Conservation (phyloP, 2,797 vertebrate genomes). For the Chiroxiphia lanceolata region DNA sequence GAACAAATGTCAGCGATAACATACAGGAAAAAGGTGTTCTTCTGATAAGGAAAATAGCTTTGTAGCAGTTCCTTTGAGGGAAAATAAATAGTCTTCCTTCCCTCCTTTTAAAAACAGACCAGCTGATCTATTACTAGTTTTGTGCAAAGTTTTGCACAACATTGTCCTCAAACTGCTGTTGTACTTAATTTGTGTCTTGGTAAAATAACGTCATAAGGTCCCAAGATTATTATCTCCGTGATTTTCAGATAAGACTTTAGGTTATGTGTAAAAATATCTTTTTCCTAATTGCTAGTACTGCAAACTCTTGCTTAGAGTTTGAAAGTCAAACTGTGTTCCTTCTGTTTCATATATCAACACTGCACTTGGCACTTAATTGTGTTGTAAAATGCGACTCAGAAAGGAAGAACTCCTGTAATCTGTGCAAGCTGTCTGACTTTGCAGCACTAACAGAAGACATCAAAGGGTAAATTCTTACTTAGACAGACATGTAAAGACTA, state of each 20-base stretch:
- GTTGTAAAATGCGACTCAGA: neutral
- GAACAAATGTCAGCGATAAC: conserved; percentile 64
- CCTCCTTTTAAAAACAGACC: conserved; percentile 54
- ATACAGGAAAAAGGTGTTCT: conserved; percentile 66
- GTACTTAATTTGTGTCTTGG: neutral
- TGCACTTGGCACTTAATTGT: neutral
- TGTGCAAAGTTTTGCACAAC: conserved; percentile 17
- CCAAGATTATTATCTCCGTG: conserved; percentile 23
- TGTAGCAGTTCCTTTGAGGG: conserved; percentile 46
- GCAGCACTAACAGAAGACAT: neutral
- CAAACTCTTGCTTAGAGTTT: neutral
- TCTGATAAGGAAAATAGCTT: conserved; percentile 62
- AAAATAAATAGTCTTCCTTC: conserved; percentile 62
- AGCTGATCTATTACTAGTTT: conserved; percentile 44
- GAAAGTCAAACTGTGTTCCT: conserved; percentile 21
- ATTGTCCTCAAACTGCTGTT: neutral
- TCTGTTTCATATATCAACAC: neutral
- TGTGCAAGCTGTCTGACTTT: neutral
- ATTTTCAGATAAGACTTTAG: conserved; percentile 18
- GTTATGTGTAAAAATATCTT: neutral
- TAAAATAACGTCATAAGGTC: neutral
- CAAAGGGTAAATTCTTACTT: neutral
- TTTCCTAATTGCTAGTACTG: neutral
- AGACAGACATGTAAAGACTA: neutral
- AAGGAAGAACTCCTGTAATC: neutral